A percentile compares a stretch with the other conserved stretches of the same genome.
Conservation (phyloP, 2,113 vertebrate species). For the Phoenicopterus ruber region DNA sequence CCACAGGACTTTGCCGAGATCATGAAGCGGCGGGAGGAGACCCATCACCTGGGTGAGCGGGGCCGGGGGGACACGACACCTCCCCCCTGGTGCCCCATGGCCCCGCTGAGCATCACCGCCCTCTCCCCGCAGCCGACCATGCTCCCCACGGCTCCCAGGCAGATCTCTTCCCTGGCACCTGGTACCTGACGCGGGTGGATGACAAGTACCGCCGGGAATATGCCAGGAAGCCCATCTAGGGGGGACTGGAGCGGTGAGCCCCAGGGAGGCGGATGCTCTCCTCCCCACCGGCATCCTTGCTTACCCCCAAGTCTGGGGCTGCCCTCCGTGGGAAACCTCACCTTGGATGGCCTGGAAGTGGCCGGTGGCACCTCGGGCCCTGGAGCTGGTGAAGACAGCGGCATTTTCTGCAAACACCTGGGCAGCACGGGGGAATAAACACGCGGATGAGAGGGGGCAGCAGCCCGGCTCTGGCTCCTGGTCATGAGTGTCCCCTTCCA, state of each 20-base stretch:
- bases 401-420: neutral
- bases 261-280: neutral
- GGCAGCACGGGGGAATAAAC: neutral
- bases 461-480: neutral
- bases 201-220: conserved; percentile 72
- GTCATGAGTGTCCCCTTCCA: neutral
- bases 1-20: conserved; percentile 68
- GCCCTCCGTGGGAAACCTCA: neutral
- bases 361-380: accelerated
- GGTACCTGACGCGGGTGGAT: conserved; percentile 76
- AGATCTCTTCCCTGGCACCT: conserved; percentile 76
- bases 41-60: conserved; percentile 71
- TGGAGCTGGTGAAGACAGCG: accelerated
- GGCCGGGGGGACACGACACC: accelerated
- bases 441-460: neutral
- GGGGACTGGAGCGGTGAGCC: neutral
- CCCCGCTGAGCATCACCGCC: neutral
- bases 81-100: accelerated
- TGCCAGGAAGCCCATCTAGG: conserved; percentile 53
- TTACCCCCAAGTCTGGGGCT: accelerated
- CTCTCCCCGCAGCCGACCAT: conserved; percentile 63
- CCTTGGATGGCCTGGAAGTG: neutral
- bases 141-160: conserved; percentile 67
- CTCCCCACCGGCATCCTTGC: neutral
- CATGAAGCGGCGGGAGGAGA: conserved; percentile 74